Conservation (phyloP, 1,140 invertebrate species). For the Diplogasteroides magnus region DNA sequence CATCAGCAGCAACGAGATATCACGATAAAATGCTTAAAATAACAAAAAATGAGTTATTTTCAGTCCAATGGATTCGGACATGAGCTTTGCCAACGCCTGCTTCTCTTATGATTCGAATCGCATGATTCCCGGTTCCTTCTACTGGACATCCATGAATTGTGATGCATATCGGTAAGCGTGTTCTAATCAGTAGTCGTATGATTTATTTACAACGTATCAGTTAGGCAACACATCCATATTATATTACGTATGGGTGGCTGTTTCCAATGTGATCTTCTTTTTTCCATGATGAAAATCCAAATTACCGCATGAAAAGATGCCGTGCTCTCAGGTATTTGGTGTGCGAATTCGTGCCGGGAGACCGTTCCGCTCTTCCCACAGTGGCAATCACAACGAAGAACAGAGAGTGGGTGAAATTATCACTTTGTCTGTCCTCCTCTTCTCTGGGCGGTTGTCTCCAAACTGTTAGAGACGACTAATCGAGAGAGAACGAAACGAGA, state of each 20-base stretch:
- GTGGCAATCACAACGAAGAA: not conserved
- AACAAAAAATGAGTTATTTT: too few species aligned
- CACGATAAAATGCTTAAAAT: too few species aligned
- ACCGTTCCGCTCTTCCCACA: not conserved
- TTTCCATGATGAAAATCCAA: too few species aligned
- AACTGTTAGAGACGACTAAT: too few species aligned
- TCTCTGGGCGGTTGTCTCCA: too few species aligned
- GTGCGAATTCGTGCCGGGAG: not conserved
- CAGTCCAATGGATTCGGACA: not conserved
- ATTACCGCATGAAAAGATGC: not conserved
- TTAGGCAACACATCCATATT: not conserved
- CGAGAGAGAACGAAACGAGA: too few species aligned
- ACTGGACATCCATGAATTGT: not conserved
- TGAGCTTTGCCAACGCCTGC: not conserved
- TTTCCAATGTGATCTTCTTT: too few species aligned
- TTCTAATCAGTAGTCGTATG: too few species aligned
- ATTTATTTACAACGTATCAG: too few species aligned
- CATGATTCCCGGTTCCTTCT: not conserved
- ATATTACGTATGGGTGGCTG: not conserved
- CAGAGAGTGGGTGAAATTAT: not conserved
- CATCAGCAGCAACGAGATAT: too few species aligned
- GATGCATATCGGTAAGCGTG: not conserved
- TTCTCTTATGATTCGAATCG: not conserved
- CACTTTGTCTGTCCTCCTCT: too few species aligned
- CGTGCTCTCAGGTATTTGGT: not conserved